phyloP scores from a whole-genome alignment of 53 echinoderm and acorn worm species.

The Patiria pectinifera region DNA sequence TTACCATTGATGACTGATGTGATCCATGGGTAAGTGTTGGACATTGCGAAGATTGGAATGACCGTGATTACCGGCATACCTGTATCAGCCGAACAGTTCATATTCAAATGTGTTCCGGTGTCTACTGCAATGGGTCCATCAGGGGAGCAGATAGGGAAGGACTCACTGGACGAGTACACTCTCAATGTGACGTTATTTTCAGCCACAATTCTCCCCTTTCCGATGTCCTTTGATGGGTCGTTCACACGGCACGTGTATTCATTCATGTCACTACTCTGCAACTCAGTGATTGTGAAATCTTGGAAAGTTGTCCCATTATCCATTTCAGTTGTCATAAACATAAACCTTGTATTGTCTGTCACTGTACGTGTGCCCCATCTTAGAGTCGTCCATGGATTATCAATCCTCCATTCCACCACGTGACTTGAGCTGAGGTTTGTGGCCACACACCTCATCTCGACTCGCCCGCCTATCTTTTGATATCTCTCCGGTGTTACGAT shows the following conservation, averaged over 20 bases:
- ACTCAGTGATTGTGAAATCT: slow-evolving; percentile 19
- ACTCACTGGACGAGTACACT: slow-evolving; percentile 41
- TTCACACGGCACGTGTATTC: not conserved
- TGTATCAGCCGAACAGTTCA: slow-evolving; percentile 9
- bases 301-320: slow-evolving; percentile 4
- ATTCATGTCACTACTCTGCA: not conserved
- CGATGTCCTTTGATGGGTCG: not conserved
- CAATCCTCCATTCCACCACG: slow-evolving; percentile 7
- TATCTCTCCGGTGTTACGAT: slow-evolving; percentile 44
- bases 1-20: no score
- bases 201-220: not conserved
- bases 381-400: not conserved
- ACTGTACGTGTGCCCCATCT: not conserved
- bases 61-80: not conserved
- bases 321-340: not conserved
- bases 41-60: not conserved
- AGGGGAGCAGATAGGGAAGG: slow-evolving; percentile 44
- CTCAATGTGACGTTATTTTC: not conserved
- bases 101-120: slow-evolving; percentile 27
- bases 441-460: slow-evolving; percentile 41
- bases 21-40: no score
- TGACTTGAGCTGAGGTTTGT: slow-evolving; percentile 27
- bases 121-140: slow-evolving; percentile 40
- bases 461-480: slow-evolving; percentile 32
- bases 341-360: no score